phyloP scores from a whole-genome alignment of 2,888 invertebrate species.

The Petrolisthes manimaculis region DNA sequence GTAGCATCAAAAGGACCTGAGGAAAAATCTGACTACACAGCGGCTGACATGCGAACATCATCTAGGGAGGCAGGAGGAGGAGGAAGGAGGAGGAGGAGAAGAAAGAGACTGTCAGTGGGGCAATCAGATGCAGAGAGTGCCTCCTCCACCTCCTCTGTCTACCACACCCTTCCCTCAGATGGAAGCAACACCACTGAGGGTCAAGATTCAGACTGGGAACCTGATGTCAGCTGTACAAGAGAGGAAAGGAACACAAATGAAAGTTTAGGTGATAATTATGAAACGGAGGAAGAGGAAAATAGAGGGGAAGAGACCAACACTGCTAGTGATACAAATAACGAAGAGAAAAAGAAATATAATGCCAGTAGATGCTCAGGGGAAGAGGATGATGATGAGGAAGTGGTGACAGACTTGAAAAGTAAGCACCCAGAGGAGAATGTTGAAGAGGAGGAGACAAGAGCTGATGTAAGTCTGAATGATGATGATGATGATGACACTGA shows the following conservation, averaged over 20 bases:
- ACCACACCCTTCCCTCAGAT: constrained; percentile 41
- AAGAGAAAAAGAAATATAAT: not conserved
- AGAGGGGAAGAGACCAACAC: not conserved
- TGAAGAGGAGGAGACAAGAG: too few relatives aligned
- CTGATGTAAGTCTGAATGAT: too few relatives aligned
- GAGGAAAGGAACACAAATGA: not conserved
- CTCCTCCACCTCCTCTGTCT: constrained; percentile 48
- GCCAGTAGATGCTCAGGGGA: not conserved
- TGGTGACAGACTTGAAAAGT: not conserved
- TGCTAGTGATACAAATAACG: not conserved
- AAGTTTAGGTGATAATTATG: not conserved
- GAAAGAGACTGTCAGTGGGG: not conserved
- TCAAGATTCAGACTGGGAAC: constrained; percentile 39
- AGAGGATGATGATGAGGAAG: not conserved
- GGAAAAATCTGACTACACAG: not conserved
- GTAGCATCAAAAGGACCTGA: not conserved
- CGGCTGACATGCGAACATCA: not conserved
- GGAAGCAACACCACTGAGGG: constrained; percentile 18
- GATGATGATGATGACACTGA: too few relatives aligned
- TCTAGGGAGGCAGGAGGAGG: not conserved
- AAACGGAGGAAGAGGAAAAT: not conserved
- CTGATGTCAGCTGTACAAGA: not conserved
- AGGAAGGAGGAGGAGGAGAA: constrained; percentile 3
- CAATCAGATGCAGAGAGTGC: constrained; percentile 18
- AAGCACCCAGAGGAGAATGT: too few relatives aligned